Base-by-base conservation (phyloP, 2,113 vertebrate genomes). In the Myrmecobius fasciatus region DNA sequence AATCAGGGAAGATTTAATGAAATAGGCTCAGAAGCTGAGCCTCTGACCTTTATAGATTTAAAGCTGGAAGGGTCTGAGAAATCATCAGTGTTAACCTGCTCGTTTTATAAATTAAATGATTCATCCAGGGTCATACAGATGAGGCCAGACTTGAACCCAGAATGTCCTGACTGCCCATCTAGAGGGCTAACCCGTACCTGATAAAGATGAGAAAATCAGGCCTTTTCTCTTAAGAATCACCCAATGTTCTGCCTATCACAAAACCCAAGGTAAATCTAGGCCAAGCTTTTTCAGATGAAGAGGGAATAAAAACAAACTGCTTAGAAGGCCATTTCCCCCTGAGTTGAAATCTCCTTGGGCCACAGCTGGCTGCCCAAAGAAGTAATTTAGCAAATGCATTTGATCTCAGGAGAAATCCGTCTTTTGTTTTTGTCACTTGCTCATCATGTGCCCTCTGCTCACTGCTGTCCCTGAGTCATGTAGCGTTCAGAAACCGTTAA, bases 361-460 rank as follows among this genome's bases (percentile, higher is more conserved):
- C 91, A 56, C 94, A 97, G 94, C 51, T 96, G 93, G 53, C 96
- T 96, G 95, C 95, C 89, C 93, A 95, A 53, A 97, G 91, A 97
- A 98, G 96, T 96, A 97, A 94, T 91, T 97, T 96, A 96, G 83
- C 43, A 0, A 96, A 97, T 96, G 95, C 26, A 49, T 96, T 94
- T 89, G 89, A 52, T 95, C 91, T 96, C 94, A 31, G 54, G 2
- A 96, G 75, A 22, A 93, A 89, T 97, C 93, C 92, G 2, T 95
- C 91, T 98, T 95, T 96, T 93, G 96, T 56, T 96, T 98, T 97
- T 95, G 89, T 25, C 43, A 96, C 94, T 51, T 89, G 53, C 47
- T 53, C 94, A 8, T 54, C 52, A 28, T 90, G 28, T 83, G 22
- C 48, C n/a, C 91, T 92, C 36, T n/a, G 31, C 43, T 48, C 52